A percentile compares a stretch with the other conserved stretches of the same genome.
Evolutionary conservation across 2,113 vertebrate genomes (phyloP).

Genomic region (Chamaea fasciata): DNA sequence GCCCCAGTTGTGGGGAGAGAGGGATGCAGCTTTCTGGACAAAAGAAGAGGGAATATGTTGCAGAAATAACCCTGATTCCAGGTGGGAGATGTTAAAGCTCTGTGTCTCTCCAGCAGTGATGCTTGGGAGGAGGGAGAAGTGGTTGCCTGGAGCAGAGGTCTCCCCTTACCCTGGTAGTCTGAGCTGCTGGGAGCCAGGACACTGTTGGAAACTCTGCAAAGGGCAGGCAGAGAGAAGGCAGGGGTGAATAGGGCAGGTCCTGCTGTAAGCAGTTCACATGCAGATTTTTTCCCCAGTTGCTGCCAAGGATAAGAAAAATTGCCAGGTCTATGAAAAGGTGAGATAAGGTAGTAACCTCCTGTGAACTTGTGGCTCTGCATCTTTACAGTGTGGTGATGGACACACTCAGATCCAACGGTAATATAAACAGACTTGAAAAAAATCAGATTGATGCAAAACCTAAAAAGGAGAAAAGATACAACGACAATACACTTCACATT

Average conservation of each 20-base stretch:
- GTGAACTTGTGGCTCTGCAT: background rate
- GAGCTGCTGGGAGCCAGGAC: background rate
- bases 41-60: background rate
- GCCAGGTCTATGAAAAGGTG: background rate
- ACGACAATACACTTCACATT: rapidly evolving
- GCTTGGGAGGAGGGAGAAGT: background rate
- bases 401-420: background rate
- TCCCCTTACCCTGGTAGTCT: background rate
- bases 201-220: background rate
- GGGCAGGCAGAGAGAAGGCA: background rate
- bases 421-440: background rate
- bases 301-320: background rate
- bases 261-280: background rate
- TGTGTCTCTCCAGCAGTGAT: background rate
- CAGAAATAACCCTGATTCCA: background rate
- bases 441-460: background rate
- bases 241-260: background rate
- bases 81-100: background rate
- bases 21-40: background rate
- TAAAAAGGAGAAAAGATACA: background rate
- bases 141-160: background rate
- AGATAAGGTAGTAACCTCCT: background rate
- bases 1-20: background rate
- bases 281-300: background rate
- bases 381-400: background rate